Evolutionary conservation across 2,113 vertebrate genomes (phyloP).

Genomic region (Capra hircus): DNA sequence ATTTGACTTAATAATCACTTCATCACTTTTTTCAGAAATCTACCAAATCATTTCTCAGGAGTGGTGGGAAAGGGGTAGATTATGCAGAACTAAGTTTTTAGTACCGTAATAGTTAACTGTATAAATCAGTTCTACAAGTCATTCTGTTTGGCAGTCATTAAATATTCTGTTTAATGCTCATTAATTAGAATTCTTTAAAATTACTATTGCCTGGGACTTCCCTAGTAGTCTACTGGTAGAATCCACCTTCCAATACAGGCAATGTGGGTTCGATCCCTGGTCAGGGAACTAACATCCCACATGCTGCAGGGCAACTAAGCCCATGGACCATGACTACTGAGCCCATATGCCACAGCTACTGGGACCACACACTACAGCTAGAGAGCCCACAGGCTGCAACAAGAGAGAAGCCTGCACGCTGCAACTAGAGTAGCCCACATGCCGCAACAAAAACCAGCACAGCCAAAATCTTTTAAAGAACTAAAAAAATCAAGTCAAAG

Average conservation of each 20-base stretch:
- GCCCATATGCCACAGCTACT: background rate
- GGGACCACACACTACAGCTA: background rate
- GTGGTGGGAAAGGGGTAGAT: background rate
- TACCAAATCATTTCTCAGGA: background rate
- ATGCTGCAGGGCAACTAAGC: background rate
- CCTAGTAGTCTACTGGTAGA: background rate
- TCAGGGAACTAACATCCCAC: background rate
- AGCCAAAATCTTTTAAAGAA: no score
- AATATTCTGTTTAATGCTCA: background rate
- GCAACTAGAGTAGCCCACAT: background rate
- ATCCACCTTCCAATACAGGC: background rate
- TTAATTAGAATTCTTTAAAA: constrained; percentile 10
- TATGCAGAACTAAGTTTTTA: background rate
- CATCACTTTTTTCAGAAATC: background rate
- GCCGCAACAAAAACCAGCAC: background rate
- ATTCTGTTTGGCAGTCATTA: background rate
- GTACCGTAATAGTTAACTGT: background rate
- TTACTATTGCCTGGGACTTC: background rate
- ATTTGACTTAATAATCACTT: constrained; percentile 32
- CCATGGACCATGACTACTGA: background rate
- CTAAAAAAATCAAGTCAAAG: no score
- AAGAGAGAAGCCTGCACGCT: background rate
- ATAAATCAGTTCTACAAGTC: background rate
- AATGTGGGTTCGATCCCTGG: background rate
- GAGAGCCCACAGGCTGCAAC: background rate